A percentile compares a stretch with the other conserved stretches of the same genome.
phyloP scores from a whole-genome alignment of 2,888 invertebrate genomes.

The Entomobrya proxima region DNA sequence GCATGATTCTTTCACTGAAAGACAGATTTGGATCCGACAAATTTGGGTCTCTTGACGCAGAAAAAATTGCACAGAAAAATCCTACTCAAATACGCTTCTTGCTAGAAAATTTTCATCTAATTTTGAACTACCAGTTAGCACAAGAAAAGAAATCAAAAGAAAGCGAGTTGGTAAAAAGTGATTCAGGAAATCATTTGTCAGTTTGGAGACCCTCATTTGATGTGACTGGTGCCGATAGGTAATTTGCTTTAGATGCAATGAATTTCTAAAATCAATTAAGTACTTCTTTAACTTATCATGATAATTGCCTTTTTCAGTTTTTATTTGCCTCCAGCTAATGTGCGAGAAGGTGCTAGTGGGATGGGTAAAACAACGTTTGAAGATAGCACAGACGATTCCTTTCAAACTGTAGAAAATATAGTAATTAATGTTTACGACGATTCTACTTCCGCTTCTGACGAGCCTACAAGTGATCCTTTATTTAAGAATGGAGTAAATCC shows the following conservation, averaged over 20 bases:
- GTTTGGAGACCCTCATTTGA: neutral
- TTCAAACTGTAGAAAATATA: slow-evolving; percentile 32
- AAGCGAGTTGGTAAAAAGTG: neutral
- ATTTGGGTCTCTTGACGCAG: slow-evolving; percentile 12
- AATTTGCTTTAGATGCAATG: too few species aligned
- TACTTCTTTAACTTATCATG: too few species aligned
- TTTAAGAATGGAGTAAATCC: neutral
- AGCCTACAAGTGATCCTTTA: neutral
- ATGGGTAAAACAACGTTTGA: neutral
- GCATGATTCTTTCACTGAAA: slow-evolving; percentile 30
- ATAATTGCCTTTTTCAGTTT: neutral
- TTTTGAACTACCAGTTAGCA: neutral
- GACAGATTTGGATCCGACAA: slow-evolving; percentile 29
- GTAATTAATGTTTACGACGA: slow-evolving; percentile 20
- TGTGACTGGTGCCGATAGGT: too few species aligned
- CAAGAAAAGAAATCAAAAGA: neutral
- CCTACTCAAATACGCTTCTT: slow-evolving; percentile 29
- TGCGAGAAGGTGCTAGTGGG: neutral
- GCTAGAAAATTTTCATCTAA: slow-evolving; percentile 26
- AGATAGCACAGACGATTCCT: neutral
- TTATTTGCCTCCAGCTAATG: neutral
- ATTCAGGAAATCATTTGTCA: neutral
- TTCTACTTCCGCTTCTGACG: neutral
- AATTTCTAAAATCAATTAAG: too few species aligned
- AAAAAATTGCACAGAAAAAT: neutral